Evolutionary conservation across 2,888 invertebrate genomes (phyloP), one percentile per base, ranked within the genome.

Genomic region (Oasisia sp.): DNA sequence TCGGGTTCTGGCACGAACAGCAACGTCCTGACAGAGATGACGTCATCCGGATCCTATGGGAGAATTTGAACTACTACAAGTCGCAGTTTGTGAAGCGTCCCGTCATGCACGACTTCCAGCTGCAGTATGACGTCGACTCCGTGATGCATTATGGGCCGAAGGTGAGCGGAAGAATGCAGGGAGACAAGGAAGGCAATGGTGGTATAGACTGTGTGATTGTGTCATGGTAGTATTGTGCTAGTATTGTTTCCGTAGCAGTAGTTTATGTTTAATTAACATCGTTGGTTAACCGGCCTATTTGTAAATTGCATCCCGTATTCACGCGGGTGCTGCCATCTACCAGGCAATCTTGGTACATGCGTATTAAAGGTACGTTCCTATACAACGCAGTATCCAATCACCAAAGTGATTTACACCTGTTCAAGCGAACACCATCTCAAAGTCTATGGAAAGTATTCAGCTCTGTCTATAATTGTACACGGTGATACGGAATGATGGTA

Each of bases 1-100:
- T 92, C 45, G 92, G 92, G 32, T 32, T 92, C 32, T 92, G 92
- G 92, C 92, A 92, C 90, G 92, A 92, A 32, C 92, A 92, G 45
- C 92, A 92, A 32, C 32, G 92, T 27, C 45, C 90, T 32, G 92
- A 92, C 92, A 12, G 92, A 32, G 92, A 92, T 50, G 44, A 89
- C n/a, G 38, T 90, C 92, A 92, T 92, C 90, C 32, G 90, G 44
- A 38, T 92, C 89, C 89, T 38, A 32, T 32, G 45, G 45, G 32
- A 44, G 19, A 92, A 92, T 50, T 90, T 92, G 32, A 45, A 32
- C 14, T 92, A 92, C 90, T 92, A 89, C 90, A 89, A n/a, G 32
- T 50, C 58, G 32, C 92, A 92, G 90, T 92, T 89, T 45, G 92
- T 92, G 38, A 90, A 90, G 44, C 92, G 74, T 1, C 32, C 32